These are phyloP conservation scores for Triops longicaudatus DNA, from an alignment of 1,140 invertebrate genomes.

Conservation along the genomic window DNA sequence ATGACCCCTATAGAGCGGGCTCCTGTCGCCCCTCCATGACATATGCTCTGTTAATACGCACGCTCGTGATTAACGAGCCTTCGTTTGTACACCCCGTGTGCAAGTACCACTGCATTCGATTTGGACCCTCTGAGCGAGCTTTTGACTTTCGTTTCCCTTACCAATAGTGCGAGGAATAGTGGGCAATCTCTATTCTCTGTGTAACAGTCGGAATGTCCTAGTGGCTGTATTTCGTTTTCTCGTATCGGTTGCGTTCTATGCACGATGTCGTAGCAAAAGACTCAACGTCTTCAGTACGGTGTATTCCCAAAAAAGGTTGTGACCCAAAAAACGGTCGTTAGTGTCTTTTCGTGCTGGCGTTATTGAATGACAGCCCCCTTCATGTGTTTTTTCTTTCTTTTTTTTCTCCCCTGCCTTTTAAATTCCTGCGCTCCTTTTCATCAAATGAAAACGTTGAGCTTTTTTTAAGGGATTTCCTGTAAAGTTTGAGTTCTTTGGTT, in stretches of 20 bases:
- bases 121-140: not conserved
- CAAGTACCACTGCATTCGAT: not conserved
- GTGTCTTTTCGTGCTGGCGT: not conserved
- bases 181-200: not conserved
- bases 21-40: not conserved
- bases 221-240: not conserved
- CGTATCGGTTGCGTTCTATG: not conserved
- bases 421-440: not conserved
- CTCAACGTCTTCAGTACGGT: not conserved
- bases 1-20: not conserved
- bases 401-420: not conserved
- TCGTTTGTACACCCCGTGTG: not conserved
- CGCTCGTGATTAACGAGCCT: not conserved
- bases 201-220: not conserved
- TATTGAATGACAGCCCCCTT: not conserved
- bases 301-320: not conserved
- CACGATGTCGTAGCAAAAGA: not conserved
- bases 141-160: not conserved
- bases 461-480: not conserved
- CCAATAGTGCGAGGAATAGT: not conserved
- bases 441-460: not conserved
- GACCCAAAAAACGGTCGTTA: slow-evolving; percentile 2
- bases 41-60: not conserved
- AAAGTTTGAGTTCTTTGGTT: not conserved
- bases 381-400: not conserved